Evolutionary conservation across 1,140 invertebrate genomes (phyloP), one percentile per base, ranked within the genome.

Genomic region (Augochlora pura): DNA sequence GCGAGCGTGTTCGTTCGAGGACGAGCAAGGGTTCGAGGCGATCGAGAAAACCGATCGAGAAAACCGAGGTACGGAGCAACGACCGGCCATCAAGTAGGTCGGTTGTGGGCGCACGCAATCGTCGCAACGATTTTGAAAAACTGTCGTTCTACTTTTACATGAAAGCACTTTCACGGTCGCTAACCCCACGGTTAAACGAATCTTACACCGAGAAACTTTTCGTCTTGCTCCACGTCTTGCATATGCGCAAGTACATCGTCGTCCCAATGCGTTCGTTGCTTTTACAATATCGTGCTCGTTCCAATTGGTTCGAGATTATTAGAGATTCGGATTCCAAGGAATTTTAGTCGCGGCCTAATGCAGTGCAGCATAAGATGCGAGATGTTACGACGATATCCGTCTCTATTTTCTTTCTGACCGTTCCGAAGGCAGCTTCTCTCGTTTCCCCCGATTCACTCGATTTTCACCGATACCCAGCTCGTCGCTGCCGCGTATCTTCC

Each of bases 111-210:
- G 90, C 91, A 91, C 90, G 91, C 91, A 91, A 92, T 91, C 90
- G 88, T 91, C 90, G 88, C 90, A 92, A 92, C 87, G 87, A 92
- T 92, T 92, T 92, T 91, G 88, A 91, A 92, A 92, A 92, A 92
- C 91, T 84, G 77, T 87, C 88, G 91, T 88, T 88, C 91, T 85
- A 92, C 91, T 91, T 87, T 68, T 92, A 89, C 91, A 90, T 87
- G 88, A 80, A 90, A 92, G 91, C 90, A 92, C 91, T 92, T 92
- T 92, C 91, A 92, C 91, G 91, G 91, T 91, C 91, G 89, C 89
- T 92, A 91, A 92, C 91, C 91, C 88, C 89, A 82, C 85, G 86
- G 59, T 54, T 32, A 32, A 77, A 82, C 76, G 63, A 84, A 85
- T 86, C 88, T 77, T 84, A 6, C 18, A 81, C 79, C 63, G 63